Percentiles rank a stretch among this genome's conserved stretches.
phyloP scores from a whole-genome alignment of 2,113 vertebrate genomes.

The Zosterops hypoxanthus region DNA sequence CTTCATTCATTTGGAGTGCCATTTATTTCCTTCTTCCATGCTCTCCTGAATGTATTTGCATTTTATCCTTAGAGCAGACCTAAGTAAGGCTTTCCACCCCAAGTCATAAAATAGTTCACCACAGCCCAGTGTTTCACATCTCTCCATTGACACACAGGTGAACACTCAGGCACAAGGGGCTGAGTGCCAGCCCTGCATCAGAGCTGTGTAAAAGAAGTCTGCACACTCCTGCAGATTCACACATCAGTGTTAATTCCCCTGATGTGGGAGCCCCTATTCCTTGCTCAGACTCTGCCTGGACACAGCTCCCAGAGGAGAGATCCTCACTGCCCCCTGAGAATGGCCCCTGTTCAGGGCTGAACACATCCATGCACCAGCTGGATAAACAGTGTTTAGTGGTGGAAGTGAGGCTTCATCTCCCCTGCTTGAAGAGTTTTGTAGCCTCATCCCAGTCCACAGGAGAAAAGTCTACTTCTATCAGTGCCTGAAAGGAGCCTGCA shows the following conservation, averaged over 20 bases:
- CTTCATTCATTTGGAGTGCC: background rate
- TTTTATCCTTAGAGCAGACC: background rate
- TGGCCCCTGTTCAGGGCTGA: background rate
- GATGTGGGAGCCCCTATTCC: rapidly evolving
- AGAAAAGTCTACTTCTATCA: rapidly evolving
- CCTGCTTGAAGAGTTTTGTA: background rate
- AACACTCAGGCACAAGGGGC: background rate
- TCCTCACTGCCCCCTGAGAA: rapidly evolving
- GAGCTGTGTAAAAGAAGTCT: rapidly evolving
- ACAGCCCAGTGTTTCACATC: background rate
- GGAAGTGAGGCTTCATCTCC: background rate
- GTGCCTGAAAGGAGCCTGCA: background rate
- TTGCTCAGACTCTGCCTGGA: background rate
- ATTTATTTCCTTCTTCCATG: background rate
- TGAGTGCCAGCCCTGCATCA: background rate
- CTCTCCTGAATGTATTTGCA: background rate
- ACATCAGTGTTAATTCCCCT: rapidly evolving
- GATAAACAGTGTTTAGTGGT: rapidly evolving
- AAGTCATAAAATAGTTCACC: background rate
- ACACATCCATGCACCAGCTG: rapidly evolving
- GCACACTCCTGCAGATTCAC: background rate
- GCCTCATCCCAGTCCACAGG: background rate
- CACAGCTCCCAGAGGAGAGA: background rate
- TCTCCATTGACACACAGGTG: rapidly evolving
- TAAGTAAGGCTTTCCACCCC: background rate